These are phyloP conservation scores for Trichogramma pretiosum DNA, from an alignment of 1,140 invertebrate genomes.

Conservation along the genomic window DNA sequence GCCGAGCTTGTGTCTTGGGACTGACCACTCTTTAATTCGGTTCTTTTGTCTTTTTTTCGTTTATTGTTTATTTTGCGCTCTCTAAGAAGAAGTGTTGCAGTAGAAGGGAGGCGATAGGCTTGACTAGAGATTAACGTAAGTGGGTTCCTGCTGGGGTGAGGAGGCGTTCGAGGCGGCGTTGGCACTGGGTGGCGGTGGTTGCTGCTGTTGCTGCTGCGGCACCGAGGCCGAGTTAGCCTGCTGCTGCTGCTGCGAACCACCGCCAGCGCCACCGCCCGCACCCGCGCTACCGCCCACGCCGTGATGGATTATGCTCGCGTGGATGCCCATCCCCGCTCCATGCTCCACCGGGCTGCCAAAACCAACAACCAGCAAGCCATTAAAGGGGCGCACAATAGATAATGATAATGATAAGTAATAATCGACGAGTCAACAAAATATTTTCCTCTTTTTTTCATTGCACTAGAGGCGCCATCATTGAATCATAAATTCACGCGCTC, in stretches of 20 bases:
- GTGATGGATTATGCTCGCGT: conserved; percentile 52
- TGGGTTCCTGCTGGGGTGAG: conserved; percentile 76
- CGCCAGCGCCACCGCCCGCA: conserved; percentile 47
- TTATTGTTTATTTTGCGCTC: no score
- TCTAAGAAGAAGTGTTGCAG: conserved; percentile 49
- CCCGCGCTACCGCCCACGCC: conserved; percentile 54
- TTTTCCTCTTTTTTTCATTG: no score
- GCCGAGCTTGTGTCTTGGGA: conserved; percentile 32
- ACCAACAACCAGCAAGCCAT: conserved; percentile 44
- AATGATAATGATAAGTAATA: no score
- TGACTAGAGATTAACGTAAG: conserved; percentile 88
- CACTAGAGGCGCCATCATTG: conserved; percentile 3
- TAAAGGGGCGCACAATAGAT: no score
- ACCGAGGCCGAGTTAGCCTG: background rate
- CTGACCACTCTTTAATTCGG: conserved; percentile 44
- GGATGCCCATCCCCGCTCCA: conserved; percentile 50
- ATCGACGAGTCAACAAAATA: no score
- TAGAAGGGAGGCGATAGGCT: conserved; percentile 59
- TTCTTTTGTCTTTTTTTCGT: background rate
- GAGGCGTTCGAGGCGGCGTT: conserved; percentile 56
- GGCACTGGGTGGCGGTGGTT: conserved; percentile 42
- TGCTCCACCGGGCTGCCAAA: conserved; percentile 49
- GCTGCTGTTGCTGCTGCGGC: background rate
- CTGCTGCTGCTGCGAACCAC: conserved; percentile 30
- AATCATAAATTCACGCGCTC: conserved; percentile 10